Evolutionary conservation across 2,797 vertebrate species (phyloP).

Genomic region (Calcarius lapponicus): DNA sequence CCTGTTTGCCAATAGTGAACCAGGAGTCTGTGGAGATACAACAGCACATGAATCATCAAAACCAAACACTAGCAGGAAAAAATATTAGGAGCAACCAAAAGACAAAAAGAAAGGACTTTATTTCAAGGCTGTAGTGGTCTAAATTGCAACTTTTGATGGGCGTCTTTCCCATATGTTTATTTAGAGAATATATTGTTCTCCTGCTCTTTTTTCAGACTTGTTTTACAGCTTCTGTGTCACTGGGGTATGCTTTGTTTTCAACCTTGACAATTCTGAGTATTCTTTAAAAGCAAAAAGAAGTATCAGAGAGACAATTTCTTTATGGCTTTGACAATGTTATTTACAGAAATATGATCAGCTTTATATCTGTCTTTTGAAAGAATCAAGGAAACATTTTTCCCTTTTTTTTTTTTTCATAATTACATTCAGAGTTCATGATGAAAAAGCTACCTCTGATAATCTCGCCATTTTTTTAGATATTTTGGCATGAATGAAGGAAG

Average conservation of each 20-base stretch:
- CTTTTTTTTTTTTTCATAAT: background rate
- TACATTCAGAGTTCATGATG: background rate
- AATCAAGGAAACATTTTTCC: background rate
- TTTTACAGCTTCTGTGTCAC: background rate
- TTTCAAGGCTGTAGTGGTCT: background rate
- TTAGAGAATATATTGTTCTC: fast-evolving
- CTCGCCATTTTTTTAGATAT: background rate
- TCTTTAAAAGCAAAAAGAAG: background rate
- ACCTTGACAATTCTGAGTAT: background rate
- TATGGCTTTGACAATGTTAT: background rate
- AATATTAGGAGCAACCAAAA: background rate
- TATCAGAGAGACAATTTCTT: background rate
- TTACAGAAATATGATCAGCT: background rate
- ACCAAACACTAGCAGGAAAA: background rate
- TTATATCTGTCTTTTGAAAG: background rate
- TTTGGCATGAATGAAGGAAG: background rate
- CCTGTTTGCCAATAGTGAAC: background rate
- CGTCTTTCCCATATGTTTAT: background rate
- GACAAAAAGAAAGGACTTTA: background rate
- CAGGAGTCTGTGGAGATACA: background rate
- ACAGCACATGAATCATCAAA: background rate
- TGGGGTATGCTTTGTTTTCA: background rate
- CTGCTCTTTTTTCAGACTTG: background rate
- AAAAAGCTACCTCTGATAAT: background rate
- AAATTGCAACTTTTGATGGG: background rate